Evolutionary conservation across 2,113 vertebrate species (phyloP).

Genomic region (Brachypteracias leptosomus): DNA sequence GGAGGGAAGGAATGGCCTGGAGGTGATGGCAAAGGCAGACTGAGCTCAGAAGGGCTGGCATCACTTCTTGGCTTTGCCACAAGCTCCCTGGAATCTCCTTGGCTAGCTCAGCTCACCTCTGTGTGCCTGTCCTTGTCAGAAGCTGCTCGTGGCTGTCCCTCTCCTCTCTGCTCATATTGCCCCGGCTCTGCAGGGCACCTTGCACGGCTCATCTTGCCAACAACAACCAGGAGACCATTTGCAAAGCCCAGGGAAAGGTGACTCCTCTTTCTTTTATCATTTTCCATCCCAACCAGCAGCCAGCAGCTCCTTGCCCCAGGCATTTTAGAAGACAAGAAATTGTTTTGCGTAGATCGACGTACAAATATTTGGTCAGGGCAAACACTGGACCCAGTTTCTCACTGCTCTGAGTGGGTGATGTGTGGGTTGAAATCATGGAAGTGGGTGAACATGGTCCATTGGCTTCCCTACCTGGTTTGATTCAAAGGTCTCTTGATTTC

Average conservation of each 20-base stretch:
- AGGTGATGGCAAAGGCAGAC: constrained; percentile 58
- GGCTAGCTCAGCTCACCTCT: constrained; percentile 20
- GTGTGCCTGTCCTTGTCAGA: constrained; percentile 2
- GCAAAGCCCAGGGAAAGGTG: not conserved
- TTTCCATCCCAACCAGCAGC: not conserved
- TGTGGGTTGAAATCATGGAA: not conserved
- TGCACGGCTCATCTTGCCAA: not conserved
- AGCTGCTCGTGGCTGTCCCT: not conserved
- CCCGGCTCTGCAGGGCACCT: not conserved
- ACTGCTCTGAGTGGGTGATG: not conserved
- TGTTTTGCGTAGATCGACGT: not conserved
- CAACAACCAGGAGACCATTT: not conserved
- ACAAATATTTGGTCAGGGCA: not conserved
- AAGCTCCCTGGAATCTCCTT: constrained; percentile 36
- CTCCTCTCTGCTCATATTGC: not conserved
- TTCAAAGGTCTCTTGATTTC: not conserved
- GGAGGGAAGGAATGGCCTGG: constrained; percentile 41
- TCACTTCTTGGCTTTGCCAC: constrained; percentile 44
- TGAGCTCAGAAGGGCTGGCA: constrained; percentile 50
- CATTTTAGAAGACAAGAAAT: not conserved
- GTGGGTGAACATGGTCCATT: not conserved
- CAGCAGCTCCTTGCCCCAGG: not conserved
- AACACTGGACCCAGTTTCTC: not conserved
- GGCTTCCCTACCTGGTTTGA: not conserved
- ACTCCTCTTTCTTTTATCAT: not conserved